phyloP scores from a whole-genome alignment of 2,797 vertebrate species.

The Chaetophractus vellerosus region DNA sequence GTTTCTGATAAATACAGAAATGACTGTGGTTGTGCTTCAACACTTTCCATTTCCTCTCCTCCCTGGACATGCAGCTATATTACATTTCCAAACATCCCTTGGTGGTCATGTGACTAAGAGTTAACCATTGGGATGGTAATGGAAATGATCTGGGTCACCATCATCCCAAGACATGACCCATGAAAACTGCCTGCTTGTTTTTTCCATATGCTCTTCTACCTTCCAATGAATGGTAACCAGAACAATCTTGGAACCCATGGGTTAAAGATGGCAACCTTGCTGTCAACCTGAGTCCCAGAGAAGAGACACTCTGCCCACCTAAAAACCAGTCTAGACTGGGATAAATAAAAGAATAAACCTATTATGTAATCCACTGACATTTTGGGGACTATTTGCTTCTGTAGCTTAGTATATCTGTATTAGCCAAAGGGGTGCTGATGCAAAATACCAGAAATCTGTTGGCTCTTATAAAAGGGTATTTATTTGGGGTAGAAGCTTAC shows the following conservation, averaged over 20 bases:
- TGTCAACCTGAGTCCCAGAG: not conserved
- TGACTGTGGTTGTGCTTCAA: not conserved
- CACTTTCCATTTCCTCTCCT: not conserved
- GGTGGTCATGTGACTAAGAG: not conserved
- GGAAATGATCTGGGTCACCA: not conserved
- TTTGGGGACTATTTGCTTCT: not conserved
- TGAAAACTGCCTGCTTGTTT: not conserved
- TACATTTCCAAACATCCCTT: not conserved
- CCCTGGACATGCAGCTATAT: not conserved
- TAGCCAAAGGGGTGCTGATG: too few relatives aligned
- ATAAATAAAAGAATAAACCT: too few relatives aligned
- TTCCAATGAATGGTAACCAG: not conserved
- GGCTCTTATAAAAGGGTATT: too few relatives aligned
- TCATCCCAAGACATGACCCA: not conserved
- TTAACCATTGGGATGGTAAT: not conserved
- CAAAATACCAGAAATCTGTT: too few relatives aligned
- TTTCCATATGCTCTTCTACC: not conserved
- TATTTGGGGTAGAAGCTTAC: too few relatives aligned
- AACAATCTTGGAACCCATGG: not conserved
- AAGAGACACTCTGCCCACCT: not conserved
- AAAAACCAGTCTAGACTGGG: not conserved
- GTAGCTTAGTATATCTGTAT: not conserved
- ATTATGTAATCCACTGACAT: conserved; percentile 30
- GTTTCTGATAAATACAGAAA: conserved; percentile 41
- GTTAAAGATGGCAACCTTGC: not conserved